Conservation (phyloP, 2,888 invertebrate genomes). For the Dryococelus australis region DNA sequence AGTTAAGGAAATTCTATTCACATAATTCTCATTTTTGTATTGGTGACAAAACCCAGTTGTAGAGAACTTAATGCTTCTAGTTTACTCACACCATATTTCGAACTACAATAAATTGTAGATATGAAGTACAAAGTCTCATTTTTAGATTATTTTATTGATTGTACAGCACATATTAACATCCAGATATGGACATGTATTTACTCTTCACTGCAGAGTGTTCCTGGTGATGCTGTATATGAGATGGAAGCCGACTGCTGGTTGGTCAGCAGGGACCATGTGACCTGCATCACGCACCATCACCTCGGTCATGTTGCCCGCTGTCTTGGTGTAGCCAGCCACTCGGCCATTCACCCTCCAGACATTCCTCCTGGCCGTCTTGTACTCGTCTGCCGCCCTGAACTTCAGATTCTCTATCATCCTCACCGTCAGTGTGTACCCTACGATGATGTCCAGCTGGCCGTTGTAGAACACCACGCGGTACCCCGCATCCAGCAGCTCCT, state of each 20-base stretch:
- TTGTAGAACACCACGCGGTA: conserved; percentile 57
- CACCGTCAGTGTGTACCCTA: conserved; percentile 58
- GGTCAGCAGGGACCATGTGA: conserved; percentile 56
- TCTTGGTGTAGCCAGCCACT: conserved; percentile 53
- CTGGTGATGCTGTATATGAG: conserved; percentile 57
- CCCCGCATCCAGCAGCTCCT: conserved; percentile 62
- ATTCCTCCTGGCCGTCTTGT: conserved; percentile 50
- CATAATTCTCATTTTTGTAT: too few species aligned
- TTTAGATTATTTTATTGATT: not conserved
- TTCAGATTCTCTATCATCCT: conserved; percentile 55
- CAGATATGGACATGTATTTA: conserved; percentile 45
- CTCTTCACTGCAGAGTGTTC: conserved; percentile 50
- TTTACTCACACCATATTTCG: too few species aligned
- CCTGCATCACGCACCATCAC: conserved; percentile 55
- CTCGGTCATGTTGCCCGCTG: conserved; percentile 51
- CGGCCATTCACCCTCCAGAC: conserved; percentile 52
- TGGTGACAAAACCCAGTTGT: too few species aligned
- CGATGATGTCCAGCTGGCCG: conserved; percentile 60
- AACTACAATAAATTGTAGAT: too few species aligned
- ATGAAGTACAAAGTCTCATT: too few species aligned
- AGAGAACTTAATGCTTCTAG: too few species aligned
- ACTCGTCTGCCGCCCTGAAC: conserved; percentile 55
- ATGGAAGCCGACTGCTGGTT: conserved; percentile 56
- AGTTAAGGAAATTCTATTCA: too few species aligned
- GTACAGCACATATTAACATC: not conserved